A percentile compares a stretch with the other conserved stretches of the same genome.
phyloP scores from a whole-genome alignment of 1,140 invertebrate species.

The Psix sp. region DNA sequence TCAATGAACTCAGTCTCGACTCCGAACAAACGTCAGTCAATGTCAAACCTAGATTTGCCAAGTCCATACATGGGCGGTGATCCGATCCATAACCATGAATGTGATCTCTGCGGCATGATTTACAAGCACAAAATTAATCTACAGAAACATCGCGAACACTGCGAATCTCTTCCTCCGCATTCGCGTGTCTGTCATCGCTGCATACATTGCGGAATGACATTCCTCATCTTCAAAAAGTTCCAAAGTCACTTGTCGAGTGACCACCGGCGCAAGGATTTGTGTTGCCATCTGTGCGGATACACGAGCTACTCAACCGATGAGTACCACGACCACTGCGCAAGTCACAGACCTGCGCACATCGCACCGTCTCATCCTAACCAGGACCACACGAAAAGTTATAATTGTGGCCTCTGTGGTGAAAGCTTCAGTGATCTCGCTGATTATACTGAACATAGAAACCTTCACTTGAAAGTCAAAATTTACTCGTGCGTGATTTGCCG shows the following conservation, averaged over 20 bases:
- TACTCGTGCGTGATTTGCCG: conserved; percentile 80
- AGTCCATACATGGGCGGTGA: conserved; percentile 70
- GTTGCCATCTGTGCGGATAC: conserved; percentile 60
- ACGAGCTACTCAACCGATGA: conserved; percentile 59
- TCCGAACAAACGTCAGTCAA: conserved; percentile 9
- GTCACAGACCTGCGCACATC: too few relatives aligned
- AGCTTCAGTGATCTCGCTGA: conserved; percentile 79
- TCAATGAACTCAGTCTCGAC: conserved; percentile 7
- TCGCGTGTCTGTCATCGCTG: conserved; percentile 67
- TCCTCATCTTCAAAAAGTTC: conserved; percentile 71
- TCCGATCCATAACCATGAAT: conserved; percentile 70
- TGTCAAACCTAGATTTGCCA: neutral
- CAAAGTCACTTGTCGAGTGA: conserved; percentile 62
- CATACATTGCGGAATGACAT: conserved; percentile 70
- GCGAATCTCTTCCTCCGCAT: conserved; percentile 57
- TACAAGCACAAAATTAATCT: conserved; percentile 72
- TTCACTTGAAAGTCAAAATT: conserved; percentile 82
- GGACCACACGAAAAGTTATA: too few relatives aligned
- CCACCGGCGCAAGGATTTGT: conserved; percentile 69
- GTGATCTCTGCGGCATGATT: conserved; percentile 74
- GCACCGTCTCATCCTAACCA: too few relatives aligned
- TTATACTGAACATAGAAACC: conserved; percentile 81
- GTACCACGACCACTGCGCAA: conserved; percentile 66
- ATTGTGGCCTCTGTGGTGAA: conserved; percentile 81
- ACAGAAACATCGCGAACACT: conserved; percentile 67